Base-by-base conservation (phyloP, 2,113 vertebrate genomes). In the Aspidoscelis tigris region DNA sequence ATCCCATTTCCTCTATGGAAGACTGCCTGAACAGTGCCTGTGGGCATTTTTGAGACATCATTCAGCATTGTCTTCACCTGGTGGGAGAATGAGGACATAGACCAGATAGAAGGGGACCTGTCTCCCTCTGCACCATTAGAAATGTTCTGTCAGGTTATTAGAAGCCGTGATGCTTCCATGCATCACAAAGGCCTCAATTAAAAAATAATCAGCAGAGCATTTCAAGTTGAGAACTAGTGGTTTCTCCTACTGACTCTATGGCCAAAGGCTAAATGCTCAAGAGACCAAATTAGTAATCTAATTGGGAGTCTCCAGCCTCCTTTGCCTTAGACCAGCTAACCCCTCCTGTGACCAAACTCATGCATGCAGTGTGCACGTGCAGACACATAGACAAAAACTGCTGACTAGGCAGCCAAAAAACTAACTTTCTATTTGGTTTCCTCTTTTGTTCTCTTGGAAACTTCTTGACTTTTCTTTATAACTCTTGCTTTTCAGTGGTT, bases 121-220 rank as follows among this genome's bases (percentile, higher is more conserved):
- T 85, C 77, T 85, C 70, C 77, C 89, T 92, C 78, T 77, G 2
- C 91, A 91, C 90, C 86, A 84, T 43, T 66, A 79, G 82, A 81
- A 83, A 73, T 87, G 86, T 93, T 94, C 94, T 89, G 95, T 26
- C 50, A 80, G 92, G 94, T 94, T 93, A 89, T 73, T 87, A 69
- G 86, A 84, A 90, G 88, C 92, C 91, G 92, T 86, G n/a, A 24
- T 1, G 84, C 94, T 93, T 94, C 94, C 95, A 93, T 92, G 91
- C 90, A 79, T 93, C 92, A 90, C 85, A 92, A 93, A 95, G 95
- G 88, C 90, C 84, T 93, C 93, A 95, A 94, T 96, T 94, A 96
- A 92, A 92, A 89, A 86, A 88, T 90, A 86, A 95, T 86, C 93
- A 91, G 89, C 93, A 82, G 85, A 92, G 93, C 92, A 90, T 90